A percentile compares a stretch with the other conserved stretches of the same genome.
Evolutionary conservation across 2,113 vertebrate genomes (phyloP).

Genomic region (Tetraodon nigroviridis): DNA sequence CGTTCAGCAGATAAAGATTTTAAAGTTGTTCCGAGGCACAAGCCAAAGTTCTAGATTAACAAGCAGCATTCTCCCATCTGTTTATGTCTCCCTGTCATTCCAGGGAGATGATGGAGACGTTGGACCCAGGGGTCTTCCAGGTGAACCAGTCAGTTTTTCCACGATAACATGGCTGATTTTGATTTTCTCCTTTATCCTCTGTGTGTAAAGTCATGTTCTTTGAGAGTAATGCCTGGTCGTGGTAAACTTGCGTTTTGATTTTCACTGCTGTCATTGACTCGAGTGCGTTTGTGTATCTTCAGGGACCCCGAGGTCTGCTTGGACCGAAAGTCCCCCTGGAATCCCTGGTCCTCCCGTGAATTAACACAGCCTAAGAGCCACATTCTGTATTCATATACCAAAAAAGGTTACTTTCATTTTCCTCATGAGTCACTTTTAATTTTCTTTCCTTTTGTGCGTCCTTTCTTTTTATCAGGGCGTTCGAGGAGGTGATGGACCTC

Average conservation of each 20-base stretch:
- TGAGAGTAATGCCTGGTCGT: no score
- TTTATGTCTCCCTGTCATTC: conserved; percentile 31
- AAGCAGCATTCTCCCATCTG: not conserved
- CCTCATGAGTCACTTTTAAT: not conserved
- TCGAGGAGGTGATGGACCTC: conserved; percentile 88
- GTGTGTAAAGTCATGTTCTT: not conserved
- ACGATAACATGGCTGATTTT: conserved; percentile 16
- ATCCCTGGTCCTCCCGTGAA: conserved; percentile 91
- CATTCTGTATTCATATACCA: not conserved
- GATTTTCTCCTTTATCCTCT: not conserved
- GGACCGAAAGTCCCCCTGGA: conserved; percentile 89
- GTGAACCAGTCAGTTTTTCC: conserved; percentile 88
- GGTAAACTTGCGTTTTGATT: no score
- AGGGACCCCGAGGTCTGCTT: conserved; percentile 92
- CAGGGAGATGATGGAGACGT: conserved; percentile 97
- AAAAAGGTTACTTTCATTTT: not conserved
- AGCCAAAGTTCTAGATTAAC: not conserved
- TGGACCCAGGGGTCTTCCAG: conserved; percentile 92
- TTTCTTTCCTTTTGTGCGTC: not conserved
- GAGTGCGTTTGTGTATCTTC: conserved; percentile 24
- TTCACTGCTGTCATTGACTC: not conserved
- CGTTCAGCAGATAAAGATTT: not conserved
- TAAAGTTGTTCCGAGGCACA: not conserved
- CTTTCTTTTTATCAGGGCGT: conserved; percentile 78
- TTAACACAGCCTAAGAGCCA: conserved; percentile 30